phyloP scores from a whole-genome alignment of 1,140 invertebrate species.

The Cotesia glomerata region DNA sequence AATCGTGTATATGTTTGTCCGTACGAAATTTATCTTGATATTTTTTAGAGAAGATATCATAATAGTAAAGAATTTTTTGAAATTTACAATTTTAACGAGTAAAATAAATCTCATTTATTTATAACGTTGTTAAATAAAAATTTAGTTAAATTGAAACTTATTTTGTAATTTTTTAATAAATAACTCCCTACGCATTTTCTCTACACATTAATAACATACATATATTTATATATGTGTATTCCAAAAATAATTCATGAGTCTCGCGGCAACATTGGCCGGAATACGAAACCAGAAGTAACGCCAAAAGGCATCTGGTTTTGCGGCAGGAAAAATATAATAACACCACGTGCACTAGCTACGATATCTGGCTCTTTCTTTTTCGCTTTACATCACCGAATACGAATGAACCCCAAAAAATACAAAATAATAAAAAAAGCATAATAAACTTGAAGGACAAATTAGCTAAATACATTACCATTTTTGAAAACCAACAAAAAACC shows the following conservation, averaged over 20 bases:
- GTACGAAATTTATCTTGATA: too few relatives aligned
- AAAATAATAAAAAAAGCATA: neutral
- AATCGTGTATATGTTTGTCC: too few relatives aligned
- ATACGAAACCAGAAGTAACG: slow-evolving; percentile 47
- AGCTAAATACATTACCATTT: too few relatives aligned
- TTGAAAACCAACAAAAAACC: too few relatives aligned
- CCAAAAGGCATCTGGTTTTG: slow-evolving; percentile 44
- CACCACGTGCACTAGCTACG: slow-evolving; percentile 40
- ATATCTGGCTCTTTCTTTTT: neutral
- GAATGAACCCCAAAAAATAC: neutral
- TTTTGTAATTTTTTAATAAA: neutral
- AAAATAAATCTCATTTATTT: too few relatives aligned
- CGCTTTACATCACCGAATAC: neutral
- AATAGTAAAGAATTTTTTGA: too few relatives aligned
- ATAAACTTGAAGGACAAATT: too few relatives aligned
- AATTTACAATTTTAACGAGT: too few relatives aligned
- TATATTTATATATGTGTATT: slow-evolving; percentile 17
- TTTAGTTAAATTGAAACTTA: too few relatives aligned
- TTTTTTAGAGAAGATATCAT: too few relatives aligned
- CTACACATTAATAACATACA: neutral
- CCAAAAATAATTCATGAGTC: slow-evolving; percentile 45
- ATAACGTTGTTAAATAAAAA: too few relatives aligned
- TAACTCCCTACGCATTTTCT: neutral
- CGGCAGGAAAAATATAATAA: slow-evolving; percentile 37
- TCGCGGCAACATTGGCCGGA: slow-evolving; percentile 29